Base-by-base conservation (phyloP, 2,797 vertebrate genomes). In the Siniperca scherzeri region DNA sequence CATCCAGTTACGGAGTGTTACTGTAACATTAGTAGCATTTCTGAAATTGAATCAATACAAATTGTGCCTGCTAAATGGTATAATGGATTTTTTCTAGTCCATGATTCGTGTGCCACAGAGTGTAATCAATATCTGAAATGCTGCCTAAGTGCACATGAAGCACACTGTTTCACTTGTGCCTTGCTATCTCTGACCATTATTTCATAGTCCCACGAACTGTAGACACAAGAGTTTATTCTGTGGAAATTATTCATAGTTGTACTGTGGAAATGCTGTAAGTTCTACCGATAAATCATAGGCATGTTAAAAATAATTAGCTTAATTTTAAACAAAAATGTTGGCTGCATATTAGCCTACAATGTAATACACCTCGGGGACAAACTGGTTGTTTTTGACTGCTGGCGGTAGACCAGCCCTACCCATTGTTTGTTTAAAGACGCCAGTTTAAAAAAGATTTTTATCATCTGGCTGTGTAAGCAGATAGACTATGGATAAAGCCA, bases 61-160 rank as follows among this genome's bases (percentile, higher is more conserved):
- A 94, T 92, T 92, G 88, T 88, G 90, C 93, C 93, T 91, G 90
- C 95, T 94, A 92, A 96, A 96, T 95, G 92, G 82, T 85, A 76
- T 95, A 96, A 96, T 96, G 95, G 95, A 85, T 95, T 94, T 91
- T 95, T 93, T 89, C 93, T 90, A 78, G 91, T 91, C 86, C 80
- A 78, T 93, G 84, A 91, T 89, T 91, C 87, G 81, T 86, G 81
- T 87, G 86, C 87, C 75, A 81, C 85, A 72, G 79, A 88, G 79
- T 87, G 91, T 93, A 94, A 97, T 96, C 96, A 91, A 96, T 97
- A 95, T 77, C 82, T 93, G 90, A 93, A 93, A 95, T 91, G 87
- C 91, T 93, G 90, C 89, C 92, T 94, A 95, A 95, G 94, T 94
- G 93, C 93, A 92, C 92, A 89, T 91, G 83, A 93, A 86, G 89